Percentiles rank a stretch among this genome's conserved stretches.
phyloP scores from a whole-genome alignment of 2,797 vertebrate genomes.

The Myiothlypis coronata region DNA sequence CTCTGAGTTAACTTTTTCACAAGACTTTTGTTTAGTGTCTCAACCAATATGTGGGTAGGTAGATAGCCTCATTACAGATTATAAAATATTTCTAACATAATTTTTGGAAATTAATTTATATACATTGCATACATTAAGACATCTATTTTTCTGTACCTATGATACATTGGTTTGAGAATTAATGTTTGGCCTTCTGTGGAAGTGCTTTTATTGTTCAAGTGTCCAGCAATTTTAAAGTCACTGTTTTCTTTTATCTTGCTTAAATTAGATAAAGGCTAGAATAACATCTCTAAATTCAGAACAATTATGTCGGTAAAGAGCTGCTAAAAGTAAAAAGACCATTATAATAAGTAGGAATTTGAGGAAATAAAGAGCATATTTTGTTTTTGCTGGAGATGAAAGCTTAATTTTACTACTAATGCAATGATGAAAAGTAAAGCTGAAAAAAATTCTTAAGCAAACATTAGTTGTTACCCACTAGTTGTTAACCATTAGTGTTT shows the following conservation, averaged over 20 bases:
- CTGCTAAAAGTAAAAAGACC: background rate
- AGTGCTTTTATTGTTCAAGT: background rate
- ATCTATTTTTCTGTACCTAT: background rate
- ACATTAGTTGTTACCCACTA: background rate
- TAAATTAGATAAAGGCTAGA: background rate
- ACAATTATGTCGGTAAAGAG: background rate
- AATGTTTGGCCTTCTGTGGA: background rate
- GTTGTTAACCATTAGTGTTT: background rate
- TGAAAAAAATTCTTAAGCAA: background rate
- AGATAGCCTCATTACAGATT: background rate
- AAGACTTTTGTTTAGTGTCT: background rate
- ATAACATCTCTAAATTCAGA: background rate
- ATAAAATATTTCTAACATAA: background rate
- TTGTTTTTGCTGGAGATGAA: background rate
- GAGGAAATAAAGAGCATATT: accelerated
- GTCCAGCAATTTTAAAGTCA: background rate
- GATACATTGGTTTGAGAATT: background rate
- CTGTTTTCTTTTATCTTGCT: background rate
- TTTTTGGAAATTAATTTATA: background rate
- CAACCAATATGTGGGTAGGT: background rate
- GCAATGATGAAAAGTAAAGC: background rate
- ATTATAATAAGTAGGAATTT: background rate
- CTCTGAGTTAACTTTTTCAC: background rate
- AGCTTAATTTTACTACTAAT: background rate
- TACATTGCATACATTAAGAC: background rate